phyloP scores from a whole-genome alignment of 2,888 invertebrate genomes.

The Yponomeuta plumbellus region DNA sequence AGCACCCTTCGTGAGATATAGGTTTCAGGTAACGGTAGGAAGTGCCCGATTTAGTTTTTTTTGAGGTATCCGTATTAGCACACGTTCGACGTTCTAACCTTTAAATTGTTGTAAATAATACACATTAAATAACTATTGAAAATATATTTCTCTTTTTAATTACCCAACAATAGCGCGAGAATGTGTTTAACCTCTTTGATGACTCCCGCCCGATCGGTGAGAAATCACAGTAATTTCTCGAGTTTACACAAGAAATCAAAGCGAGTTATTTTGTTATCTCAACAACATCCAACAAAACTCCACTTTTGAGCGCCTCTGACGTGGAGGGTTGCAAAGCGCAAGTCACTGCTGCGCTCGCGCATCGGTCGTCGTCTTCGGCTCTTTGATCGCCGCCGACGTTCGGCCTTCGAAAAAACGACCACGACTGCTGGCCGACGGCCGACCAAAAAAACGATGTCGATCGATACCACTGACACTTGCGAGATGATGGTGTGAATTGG shows the following conservation, averaged over 20 bases:
- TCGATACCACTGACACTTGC: conserved; percentile 51
- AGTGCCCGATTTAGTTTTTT: conserved; percentile 58
- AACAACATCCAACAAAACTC: not conserved
- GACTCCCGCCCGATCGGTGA: not conserved
- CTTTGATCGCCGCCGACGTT: conserved; percentile 72
- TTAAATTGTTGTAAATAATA: conserved; percentile 21
- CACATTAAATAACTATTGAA: too few relatives aligned
- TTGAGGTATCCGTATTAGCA: conserved; percentile 41
- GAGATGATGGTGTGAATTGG: conserved; percentile 75
- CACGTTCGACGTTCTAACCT: too few relatives aligned
- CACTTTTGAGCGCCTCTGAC: conserved; percentile 12
- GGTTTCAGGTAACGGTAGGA: conserved; percentile 55
- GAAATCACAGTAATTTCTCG: not conserved
- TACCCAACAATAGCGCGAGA: too few relatives aligned
- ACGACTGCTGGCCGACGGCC: conserved; percentile 28
- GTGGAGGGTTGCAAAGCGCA: conserved; percentile 47
- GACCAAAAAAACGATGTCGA: conserved; percentile 8
- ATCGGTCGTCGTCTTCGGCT: conserved; percentile 36
- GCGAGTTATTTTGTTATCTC: conserved; percentile 1
- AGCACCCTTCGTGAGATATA: conserved; percentile 16
- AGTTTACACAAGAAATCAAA: not conserved
- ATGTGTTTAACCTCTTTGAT: too few relatives aligned
- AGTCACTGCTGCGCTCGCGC: conserved; percentile 64
- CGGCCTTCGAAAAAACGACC: conserved; percentile 70
- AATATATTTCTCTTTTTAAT: too few relatives aligned